These are phyloP conservation scores for Botia kubotai DNA, from an alignment of 2,797 vertebrate species.

Conservation along the genomic window DNA sequence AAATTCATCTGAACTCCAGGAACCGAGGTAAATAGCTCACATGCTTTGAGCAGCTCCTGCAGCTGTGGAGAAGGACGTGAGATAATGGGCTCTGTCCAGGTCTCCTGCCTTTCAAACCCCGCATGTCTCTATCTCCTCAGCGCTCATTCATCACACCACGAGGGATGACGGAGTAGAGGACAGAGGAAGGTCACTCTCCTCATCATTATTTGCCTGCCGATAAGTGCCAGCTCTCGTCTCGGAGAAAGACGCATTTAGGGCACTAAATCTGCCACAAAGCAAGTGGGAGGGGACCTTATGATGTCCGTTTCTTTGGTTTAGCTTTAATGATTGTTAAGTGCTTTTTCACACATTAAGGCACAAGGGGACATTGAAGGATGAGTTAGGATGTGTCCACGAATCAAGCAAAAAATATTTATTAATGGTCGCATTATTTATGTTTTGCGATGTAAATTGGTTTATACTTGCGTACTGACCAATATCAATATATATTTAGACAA, in stretches of 20 bases:
- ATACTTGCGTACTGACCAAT: background rate
- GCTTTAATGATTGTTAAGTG: slow-evolving; percentile 15
- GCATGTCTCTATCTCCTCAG: slow-evolving; percentile 68
- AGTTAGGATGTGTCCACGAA: background rate
- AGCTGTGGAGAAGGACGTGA: slow-evolving; percentile 60
- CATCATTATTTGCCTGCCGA: slow-evolving; percentile 72
- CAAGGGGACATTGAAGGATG: slow-evolving; percentile 3
- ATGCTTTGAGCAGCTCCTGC: slow-evolving; percentile 54
- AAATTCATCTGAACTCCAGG: slow-evolving; percentile 28
- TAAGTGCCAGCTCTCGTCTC: slow-evolving; percentile 68
- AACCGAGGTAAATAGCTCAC: slow-evolving; percentile 24
- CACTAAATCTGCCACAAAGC: slow-evolving; percentile 31
- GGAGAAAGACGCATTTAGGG: slow-evolving; percentile 50
- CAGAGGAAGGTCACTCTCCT: slow-evolving; percentile 64
- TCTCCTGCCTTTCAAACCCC: slow-evolving; percentile 71
- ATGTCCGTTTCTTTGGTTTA: background rate
- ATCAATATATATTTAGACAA: slow-evolving; percentile 21
- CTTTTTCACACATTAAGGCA: background rate
- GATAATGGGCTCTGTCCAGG: slow-evolving; percentile 67
- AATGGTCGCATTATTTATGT: slow-evolving; percentile 6
- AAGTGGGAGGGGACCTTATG: slow-evolving; percentile 46
- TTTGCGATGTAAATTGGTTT: slow-evolving; percentile 15
- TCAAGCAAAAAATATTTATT: slow-evolving; percentile 20
- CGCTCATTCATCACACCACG: slow-evolving; percentile 80
- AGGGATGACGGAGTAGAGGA: slow-evolving; percentile 71